Conservation (phyloP, 2,888 invertebrate genomes). For the Cordylochernes scorpioides region DNA sequence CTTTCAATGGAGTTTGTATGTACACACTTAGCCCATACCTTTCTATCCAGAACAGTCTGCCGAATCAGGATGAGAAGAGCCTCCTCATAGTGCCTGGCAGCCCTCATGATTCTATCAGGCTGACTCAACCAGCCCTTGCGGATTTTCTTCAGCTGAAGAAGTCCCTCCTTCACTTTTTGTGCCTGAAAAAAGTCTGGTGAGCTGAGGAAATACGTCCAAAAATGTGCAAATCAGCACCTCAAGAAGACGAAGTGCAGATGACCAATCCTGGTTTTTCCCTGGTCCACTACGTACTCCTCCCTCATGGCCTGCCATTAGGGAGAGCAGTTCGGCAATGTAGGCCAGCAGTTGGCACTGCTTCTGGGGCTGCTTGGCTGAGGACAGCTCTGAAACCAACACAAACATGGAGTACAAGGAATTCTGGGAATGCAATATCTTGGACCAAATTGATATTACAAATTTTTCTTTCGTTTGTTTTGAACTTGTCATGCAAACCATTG, state of each 20-base stretch:
- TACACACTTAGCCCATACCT: too few species aligned
- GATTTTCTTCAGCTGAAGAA: slow-evolving; percentile 14
- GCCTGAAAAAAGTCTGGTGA: background rate
- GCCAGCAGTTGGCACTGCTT: slow-evolving; percentile 13
- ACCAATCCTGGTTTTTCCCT: slow-evolving; percentile 25
- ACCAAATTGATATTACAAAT: too few species aligned
- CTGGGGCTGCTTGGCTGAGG: background rate
- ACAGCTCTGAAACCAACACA: too few species aligned
- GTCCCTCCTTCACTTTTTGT: slow-evolving; percentile 17
- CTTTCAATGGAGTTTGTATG: too few species aligned
- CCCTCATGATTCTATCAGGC: slow-evolving; percentile 24
- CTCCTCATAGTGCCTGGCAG: slow-evolving; percentile 28
- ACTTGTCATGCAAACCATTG: too few species aligned
- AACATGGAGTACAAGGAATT: too few species aligned
- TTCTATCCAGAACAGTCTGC: slow-evolving; percentile 22
- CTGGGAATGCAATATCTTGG: too few species aligned
- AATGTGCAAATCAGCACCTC: too few species aligned
- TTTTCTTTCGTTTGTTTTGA: too few species aligned
- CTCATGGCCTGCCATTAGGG: slow-evolving; percentile 21
- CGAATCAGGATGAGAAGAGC: slow-evolving; percentile 26
- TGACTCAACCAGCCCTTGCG: slow-evolving; percentile 22
- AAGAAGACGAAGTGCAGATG: slow-evolving; percentile 20
- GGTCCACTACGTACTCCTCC: slow-evolving; percentile 28
- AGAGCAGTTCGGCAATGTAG: slow-evolving; percentile 24
- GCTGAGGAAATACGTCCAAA: too few species aligned